Base-by-base conservation (phyloP, 2,797 vertebrate species). In the Setipinna tenuifilis region DNA sequence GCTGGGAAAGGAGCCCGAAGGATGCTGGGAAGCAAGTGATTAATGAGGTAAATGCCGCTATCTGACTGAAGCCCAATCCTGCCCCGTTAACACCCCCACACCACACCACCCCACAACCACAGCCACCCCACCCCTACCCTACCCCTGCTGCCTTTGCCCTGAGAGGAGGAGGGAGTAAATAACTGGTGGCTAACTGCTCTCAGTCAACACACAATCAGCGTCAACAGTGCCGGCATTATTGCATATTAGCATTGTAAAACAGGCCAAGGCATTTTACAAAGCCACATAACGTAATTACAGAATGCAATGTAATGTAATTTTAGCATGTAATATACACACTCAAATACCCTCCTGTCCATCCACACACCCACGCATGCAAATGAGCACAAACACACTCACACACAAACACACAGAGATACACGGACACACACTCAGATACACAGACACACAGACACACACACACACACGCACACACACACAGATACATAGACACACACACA, bases 1-100 rank as follows among this genome's bases (percentile, higher is more conserved):
- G 4, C 31, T 71, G 65, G 65, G 28, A 35, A 17, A 35, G 65
- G 85, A 87, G 83, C 83, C 83, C 83, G 83, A 83, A 89, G 85
- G 84, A 86, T 88, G 85, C 86, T 88, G 87, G 87, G 78, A 85
- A 89, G 81, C 25, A 75, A 83, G 85, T 88, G 89, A 88, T 85
- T 88, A 88, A 86, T 84, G 85, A 86, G 85, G 80, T 86, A 62
- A 87, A 87, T 81, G 88, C 68, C 57, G 84, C 86, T 50, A 58
- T 84, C 75, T 85, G 88, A 88, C 88, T 87, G 84, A 86, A 85
- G 88, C 86, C 84, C 81, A 87, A 46, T 82, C 83, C 81, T 82
- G 82, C 68, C 68, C 28, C 31, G 28, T 14, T 25, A 11, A 11
- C 23, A 25, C 46, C 23, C 81, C 61, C 23, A 54, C 23, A 65